Evolutionary conservation across 2,113 vertebrate genomes (phyloP).

Genomic region (Riparia riparia): DNA sequence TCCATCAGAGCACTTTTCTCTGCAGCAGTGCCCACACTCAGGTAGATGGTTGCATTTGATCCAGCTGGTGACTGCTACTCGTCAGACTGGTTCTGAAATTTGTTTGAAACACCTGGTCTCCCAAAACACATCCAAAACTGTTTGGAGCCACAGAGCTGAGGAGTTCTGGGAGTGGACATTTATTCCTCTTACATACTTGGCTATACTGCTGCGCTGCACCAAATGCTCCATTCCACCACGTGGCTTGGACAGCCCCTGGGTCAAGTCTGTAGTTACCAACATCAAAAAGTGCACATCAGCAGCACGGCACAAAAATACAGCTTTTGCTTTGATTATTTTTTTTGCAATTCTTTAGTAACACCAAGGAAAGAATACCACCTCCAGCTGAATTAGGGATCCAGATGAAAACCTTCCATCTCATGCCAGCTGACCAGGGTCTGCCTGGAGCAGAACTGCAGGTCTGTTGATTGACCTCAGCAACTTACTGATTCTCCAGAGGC

Average conservation of each 20-base stretch:
- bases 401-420: not conserved
- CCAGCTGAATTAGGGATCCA: not conserved
- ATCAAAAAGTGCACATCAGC: not conserved
- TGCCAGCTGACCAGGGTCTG: not conserved
- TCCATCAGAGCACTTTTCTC: not conserved
- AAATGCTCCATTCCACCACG: not conserved
- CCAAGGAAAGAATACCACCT: not conserved
- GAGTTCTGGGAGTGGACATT: not conserved
- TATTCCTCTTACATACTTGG: not conserved
- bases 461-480: not conserved
- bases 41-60: not conserved
- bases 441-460: not conserved
- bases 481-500: not conserved
- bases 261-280: not conserved
- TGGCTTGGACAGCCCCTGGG: not conserved
- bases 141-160: not conserved
- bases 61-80: not conserved
- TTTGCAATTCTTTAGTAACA: not conserved
- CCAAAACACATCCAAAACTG: not conserved
- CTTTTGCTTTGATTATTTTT: not conserved
- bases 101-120: not conserved
- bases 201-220: not conserved
- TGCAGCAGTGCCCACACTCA: accelerated
- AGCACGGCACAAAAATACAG: not conserved
- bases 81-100: not conserved